Base-by-base conservation (phyloP, 2,113 vertebrate species). In the Psettodes erumei region DNA sequence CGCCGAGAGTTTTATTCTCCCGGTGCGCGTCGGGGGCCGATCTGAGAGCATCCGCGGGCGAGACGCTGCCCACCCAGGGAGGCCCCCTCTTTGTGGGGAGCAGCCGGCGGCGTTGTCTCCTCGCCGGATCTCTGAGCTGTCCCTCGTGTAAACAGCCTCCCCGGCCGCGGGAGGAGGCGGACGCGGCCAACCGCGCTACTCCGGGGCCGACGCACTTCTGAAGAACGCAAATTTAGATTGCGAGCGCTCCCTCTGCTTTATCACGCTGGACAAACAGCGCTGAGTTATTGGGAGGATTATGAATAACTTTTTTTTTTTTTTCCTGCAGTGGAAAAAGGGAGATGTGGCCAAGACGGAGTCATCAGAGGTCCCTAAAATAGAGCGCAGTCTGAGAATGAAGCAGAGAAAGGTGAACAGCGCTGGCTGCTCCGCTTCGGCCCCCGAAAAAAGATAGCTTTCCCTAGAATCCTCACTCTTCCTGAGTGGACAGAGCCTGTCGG, bases 141-240 rank as follows among this genome's bases (percentile, higher is more conserved):
- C 88, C 87, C 86, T 82, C 88, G 48, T 92, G 90, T 92, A 94
- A 94, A 94, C 91, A 93, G 80, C 86, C 90, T 93, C 93, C 86
- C n/a, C 86, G 73, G 79, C 71, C 42, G 81, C 23, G 30, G 77
- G 85, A 60, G 83, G 81, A 67, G 79, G 54, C 32, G 63, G 70
- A 37, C 23, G 13, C 48, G 76, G 81, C 88, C 83, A 91, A 83
- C 72, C 38, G 83, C 78, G 78, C 74, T 83, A 60, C 86, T 82
- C 72, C 75, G 68, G n/a, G n/a, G 47, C 86, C 77, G 86, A 87
- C 82, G 79, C 84, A 79, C 81, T 75, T 89, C 81, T 83, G 70
- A 89, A 88, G 89, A 90, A 86, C 81, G 79, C 83, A 82, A 76
- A 85, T 91, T 87, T 84, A 91, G 88, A 91, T 88, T 85, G 77